phyloP scores from a whole-genome alignment of 1,140 invertebrate species.

The Atta texana region DNA sequence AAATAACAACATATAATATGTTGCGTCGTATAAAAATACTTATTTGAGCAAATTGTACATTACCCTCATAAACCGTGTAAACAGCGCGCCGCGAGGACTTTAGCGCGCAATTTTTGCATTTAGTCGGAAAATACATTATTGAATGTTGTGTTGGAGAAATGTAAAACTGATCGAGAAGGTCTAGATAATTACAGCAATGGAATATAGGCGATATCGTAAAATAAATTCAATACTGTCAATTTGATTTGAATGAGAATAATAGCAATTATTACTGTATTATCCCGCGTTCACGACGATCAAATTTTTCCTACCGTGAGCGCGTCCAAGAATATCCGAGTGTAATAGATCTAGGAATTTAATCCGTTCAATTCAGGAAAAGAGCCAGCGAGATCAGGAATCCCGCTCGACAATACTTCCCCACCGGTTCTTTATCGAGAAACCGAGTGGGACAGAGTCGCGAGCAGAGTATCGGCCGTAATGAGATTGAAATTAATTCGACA shows the following conservation, averaged over 20 bases:
- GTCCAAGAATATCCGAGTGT: constrained; percentile 23
- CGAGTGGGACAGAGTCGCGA: constrained; percentile 57
- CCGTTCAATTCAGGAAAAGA: constrained; percentile 63
- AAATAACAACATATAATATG: constrained; percentile 20
- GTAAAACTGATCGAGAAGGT: background rate
- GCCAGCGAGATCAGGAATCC: constrained; percentile 43
- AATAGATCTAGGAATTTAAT: constrained; percentile 66
- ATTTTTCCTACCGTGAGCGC: background rate
- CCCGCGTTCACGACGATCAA: background rate
- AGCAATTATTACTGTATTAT: constrained; percentile 27
- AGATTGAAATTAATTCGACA: constrained; percentile 79
- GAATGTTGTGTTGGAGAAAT: background rate
- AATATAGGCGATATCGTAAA: background rate
- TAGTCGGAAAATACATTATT: background rate
- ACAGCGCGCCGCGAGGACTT: background rate
- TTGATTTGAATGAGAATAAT: background rate
- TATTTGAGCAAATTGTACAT: constrained; percentile 21
- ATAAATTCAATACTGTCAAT: constrained; percentile 6
- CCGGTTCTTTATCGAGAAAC: constrained; percentile 71
- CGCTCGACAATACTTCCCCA: constrained; percentile 69
- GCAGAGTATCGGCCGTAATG: constrained; percentile 75
- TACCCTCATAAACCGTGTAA: constrained; percentile 24
- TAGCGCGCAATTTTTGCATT: constrained; percentile 4
- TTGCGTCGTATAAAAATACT: constrained; percentile 17
- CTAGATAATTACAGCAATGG: background rate